Percentiles rank a stretch among this genome's conserved stretches.
These are phyloP conservation scores for Notiomystis cincta DNA, from an alignment of 2,113 vertebrate genomes.

Conservation along the genomic window DNA sequence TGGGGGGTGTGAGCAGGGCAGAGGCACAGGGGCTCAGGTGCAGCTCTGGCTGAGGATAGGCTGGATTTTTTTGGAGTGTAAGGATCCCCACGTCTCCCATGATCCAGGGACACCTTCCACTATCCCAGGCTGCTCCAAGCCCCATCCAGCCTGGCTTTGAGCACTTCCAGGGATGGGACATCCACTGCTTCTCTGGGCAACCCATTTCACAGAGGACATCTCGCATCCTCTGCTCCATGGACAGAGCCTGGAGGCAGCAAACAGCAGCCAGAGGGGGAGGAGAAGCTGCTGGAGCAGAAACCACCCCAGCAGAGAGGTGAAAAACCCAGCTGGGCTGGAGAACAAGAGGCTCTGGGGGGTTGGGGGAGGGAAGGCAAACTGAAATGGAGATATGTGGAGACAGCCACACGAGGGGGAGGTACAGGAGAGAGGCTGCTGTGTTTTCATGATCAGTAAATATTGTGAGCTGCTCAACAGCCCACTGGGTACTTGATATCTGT, in stretches of 20 bases:
- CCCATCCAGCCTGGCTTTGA: background rate
- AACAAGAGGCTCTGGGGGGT: background rate
- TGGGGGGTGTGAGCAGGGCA: background rate
- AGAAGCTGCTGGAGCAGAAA: background rate
- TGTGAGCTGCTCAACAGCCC: background rate
- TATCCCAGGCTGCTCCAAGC: background rate
- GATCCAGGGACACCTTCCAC: background rate
- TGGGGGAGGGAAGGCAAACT: background rate
- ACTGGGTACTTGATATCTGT: background rate
- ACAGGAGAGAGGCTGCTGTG: background rate
- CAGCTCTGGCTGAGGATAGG: background rate
- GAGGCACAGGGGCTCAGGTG: fast-evolving
- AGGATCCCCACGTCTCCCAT: fast-evolving
- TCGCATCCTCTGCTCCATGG: fast-evolving
- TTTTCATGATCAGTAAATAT: background rate
- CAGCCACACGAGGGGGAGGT: background rate
- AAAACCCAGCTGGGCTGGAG: background rate
- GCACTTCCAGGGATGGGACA: background rate
- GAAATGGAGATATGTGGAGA: background rate
- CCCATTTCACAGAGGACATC: background rate
- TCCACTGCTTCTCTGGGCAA: background rate
- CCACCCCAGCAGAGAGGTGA: background rate
- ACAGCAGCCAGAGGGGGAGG: background rate
- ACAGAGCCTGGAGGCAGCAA: background rate
- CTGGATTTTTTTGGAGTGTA: background rate